Percentiles rank a stretch among this genome's conserved stretches.
Conservation (phyloP, 2,888 invertebrate species). For the Diaphora mendica region DNA sequence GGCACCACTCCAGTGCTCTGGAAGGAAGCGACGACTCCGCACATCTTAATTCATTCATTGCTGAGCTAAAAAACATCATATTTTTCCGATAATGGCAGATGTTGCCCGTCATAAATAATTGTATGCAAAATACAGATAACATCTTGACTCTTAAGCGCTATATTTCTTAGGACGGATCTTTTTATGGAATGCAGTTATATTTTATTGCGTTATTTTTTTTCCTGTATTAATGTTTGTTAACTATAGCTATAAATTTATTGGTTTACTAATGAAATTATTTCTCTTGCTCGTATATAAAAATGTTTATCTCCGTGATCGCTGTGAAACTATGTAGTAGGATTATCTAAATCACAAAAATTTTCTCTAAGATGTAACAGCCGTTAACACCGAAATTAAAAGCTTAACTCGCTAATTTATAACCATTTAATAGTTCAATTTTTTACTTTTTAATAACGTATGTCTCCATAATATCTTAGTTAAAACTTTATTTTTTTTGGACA, state of each 20-base stretch:
- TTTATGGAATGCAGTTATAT: constrained; percentile 33
- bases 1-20: constrained; percentile 75
- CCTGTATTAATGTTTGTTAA: constrained; percentile 20
- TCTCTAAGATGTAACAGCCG: constrained; percentile 23
- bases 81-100: constrained; percentile 72
- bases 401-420: constrained; percentile 10
- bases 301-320: constrained; percentile 39
- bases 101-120: constrained; percentile 62
- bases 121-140: constrained; percentile 37
- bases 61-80: constrained; percentile 82
- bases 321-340: constrained; percentile 30
- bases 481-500: neutral
- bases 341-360: constrained; percentile 36
- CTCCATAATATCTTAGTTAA: neutral
- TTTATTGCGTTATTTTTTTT: constrained; percentile 38
- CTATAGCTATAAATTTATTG: constrained; percentile 16
- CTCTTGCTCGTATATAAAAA: constrained; percentile 15
- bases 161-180: constrained; percentile 27
- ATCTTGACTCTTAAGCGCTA: constrained; percentile 22
- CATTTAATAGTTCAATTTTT: constrained; percentile 13
- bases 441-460: neutral
- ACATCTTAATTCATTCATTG: constrained; percentile 75
- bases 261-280: constrained; percentile 27
- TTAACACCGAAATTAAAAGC: constrained; percentile 19
- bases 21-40: constrained; percentile 61